Percentiles rank a stretch among this genome's conserved stretches.
Conservation (phyloP, 2,113 vertebrate genomes). For the Vulpes lagopus region DNA sequence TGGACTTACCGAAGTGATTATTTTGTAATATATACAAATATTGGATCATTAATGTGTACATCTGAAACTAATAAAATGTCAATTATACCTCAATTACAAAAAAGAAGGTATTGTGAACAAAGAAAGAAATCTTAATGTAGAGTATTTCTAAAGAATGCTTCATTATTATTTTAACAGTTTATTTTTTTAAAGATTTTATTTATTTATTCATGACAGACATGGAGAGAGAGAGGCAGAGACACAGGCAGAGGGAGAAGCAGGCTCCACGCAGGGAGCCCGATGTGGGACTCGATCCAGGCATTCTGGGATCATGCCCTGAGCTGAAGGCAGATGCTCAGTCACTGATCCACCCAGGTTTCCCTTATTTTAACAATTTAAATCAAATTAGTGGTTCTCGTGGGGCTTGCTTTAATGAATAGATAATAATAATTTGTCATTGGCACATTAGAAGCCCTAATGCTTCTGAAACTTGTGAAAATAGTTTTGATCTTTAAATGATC, state of each 20-base stretch:
- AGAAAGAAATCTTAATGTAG: neutral
- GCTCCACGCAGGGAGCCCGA: too few relatives aligned
- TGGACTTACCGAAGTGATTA: neutral
- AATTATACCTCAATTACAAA: neutral
- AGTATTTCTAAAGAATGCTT: conserved; percentile 28
- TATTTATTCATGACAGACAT: too few relatives aligned
- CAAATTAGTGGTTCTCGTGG: neutral
- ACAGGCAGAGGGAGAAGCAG: too few relatives aligned
- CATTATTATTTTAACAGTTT: neutral
- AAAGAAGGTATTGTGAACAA: conserved; percentile 40
- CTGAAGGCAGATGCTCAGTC: too few relatives aligned
- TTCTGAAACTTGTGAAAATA: conserved; percentile 30
- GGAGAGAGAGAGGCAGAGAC: too few relatives aligned
- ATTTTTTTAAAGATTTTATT: neutral
- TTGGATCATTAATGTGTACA: neutral
- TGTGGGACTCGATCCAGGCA: too few relatives aligned
- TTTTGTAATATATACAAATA: neutral
- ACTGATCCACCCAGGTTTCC: too few relatives aligned
- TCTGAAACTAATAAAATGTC: neutral
- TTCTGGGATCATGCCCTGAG: too few relatives aligned
- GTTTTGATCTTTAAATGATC: conserved; percentile 13
- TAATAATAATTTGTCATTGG: neutral
- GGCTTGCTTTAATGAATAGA: conserved; percentile 17
- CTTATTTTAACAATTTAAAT: conserved; percentile 10
- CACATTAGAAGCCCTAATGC: neutral